A percentile compares a stretch with the other conserved stretches of the same genome.
Evolutionary conservation across 1,140 invertebrate genomes (phyloP).

Genomic region (Oreohelix idahoensis): DNA sequence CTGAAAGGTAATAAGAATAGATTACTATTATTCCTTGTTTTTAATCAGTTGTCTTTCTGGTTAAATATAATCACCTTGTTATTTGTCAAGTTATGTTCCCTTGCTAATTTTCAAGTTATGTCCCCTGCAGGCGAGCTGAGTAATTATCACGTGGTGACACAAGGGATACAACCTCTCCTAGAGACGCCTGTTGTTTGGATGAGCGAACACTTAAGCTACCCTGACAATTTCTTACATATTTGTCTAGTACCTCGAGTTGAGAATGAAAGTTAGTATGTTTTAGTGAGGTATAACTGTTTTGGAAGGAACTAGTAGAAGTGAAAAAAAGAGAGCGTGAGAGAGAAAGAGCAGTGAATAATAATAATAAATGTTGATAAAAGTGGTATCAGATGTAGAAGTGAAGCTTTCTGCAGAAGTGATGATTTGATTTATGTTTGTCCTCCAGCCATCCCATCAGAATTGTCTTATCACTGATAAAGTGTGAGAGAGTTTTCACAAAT

Average conservation of each 20-base stretch:
- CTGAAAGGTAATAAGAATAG: too few species aligned
- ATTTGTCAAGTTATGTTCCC: too few species aligned
- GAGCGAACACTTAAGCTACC: constrained; percentile 97
- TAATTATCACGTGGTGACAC: constrained; percentile 79
- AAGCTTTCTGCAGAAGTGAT: too few species aligned
- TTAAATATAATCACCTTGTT: too few species aligned
- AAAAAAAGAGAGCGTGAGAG: neutral
- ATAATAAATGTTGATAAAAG: neutral
- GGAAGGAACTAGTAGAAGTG: constrained; percentile 1
- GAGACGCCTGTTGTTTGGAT: constrained; percentile 98
- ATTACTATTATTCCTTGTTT: too few species aligned
- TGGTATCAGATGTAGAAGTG: too few species aligned
- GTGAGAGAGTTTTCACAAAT: too few species aligned
- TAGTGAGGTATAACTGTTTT: neutral
- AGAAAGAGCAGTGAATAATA: neutral
- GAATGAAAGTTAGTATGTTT: constrained; percentile 37
- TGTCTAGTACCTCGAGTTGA: constrained; percentile 53
- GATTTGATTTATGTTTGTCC: too few species aligned
- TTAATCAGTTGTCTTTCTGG: too few species aligned
- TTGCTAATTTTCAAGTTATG: too few species aligned
- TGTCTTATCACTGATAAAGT: too few species aligned
- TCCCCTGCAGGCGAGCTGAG: constrained; percentile 15
- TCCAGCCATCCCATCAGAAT: too few species aligned
- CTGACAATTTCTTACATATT: constrained; percentile 97
- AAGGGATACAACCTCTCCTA: constrained; percentile 89